Evolutionary conservation across 2,888 invertebrate genomes (phyloP).

Genomic region (Diloba caeruleocephala): DNA sequence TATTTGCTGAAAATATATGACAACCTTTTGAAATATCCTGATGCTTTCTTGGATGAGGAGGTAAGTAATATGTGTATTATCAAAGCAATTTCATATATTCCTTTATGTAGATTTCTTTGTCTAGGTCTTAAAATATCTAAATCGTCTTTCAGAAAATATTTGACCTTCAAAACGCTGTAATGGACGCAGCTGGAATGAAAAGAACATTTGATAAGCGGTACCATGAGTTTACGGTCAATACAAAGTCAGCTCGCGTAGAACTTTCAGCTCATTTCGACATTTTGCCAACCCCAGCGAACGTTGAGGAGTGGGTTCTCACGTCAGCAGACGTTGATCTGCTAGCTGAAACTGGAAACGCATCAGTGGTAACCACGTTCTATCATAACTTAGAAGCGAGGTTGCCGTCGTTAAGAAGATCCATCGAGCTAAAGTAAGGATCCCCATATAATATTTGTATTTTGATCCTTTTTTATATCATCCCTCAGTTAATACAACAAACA

Average conservation of each 20-base stretch:
- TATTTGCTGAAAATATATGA: constrained; percentile 90
- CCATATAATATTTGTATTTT: constrained; percentile 20
- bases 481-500: too few species aligned
- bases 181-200: constrained; percentile 75
- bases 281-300: constrained; percentile 53
- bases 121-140: not conserved
- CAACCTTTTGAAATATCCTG: constrained; percentile 80
- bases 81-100: too few species aligned
- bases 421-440: constrained; percentile 89
- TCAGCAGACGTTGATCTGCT: constrained; percentile 79
- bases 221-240: constrained; percentile 74
- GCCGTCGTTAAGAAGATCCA: constrained; percentile 88
- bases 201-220: constrained; percentile 66
- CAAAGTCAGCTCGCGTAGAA: constrained; percentile 70
- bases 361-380: constrained; percentile 89
- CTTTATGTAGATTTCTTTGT: too few species aligned
- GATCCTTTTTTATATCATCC: too few species aligned
- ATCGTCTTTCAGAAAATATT: constrained; percentile 77
- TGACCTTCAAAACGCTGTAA: constrained; percentile 79
- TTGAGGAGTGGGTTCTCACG: constrained; percentile 78
- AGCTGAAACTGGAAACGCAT: constrained; percentile 68
- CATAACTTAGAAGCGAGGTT: constrained; percentile 90
- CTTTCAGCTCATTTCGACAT: constrained; percentile 77
- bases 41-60: constrained; percentile 92
- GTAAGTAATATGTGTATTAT: constrained; percentile 76